Evolutionary conservation across 2,113 vertebrate species (phyloP), one percentile per base, ranked within the genome.

Genomic region (Chunga burmeisteri): DNA sequence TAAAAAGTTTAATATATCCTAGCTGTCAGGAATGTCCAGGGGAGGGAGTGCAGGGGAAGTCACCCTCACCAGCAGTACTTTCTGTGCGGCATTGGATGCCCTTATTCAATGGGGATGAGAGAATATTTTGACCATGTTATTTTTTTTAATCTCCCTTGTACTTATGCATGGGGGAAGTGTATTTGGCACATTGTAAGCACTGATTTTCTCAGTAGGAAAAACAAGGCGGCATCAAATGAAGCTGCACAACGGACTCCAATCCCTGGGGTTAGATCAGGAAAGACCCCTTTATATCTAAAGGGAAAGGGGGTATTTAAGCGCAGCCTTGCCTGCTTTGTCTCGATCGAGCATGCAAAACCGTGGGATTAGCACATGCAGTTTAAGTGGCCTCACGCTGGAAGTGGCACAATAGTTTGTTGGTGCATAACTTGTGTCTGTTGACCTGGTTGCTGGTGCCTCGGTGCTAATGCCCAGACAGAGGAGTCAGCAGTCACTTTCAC

Each of bases 401-500:
- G 75, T 90, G 91, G 52, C 93, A 90, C 86, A 91, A 94, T 94
- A 55, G 90, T 89, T 95, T 90, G 86, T 67, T 84, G 81, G 86
- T 90, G 85, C 92, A 92, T 95, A 91, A 66, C 91, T 95, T 83
- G 89, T 92, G 87, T 95, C 87, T 82, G 81, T 92, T 97, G 96
- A 96, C 85, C 91, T 91, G 65, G 46, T 90, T 0, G 5, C 52
- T 63, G 91, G 65, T 93, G 93, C 85, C 95, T 90, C 62, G 3
- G 25, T 88, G 82, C 80, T 95, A 96, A 97, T 96, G 90, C 95
- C 95, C 94, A 97, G 96, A 97, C 96, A 94, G 95, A 93, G 87
- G 94, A 97, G 94, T 97, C 95, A 97, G 96, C 96, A 95, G 87
- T 93, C 93, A 93, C 85, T 95, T 96, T 95, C 80, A 78, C 70